Evolutionary conservation across 2,888 invertebrate species (phyloP), one percentile per base, ranked within the genome.

Genomic region (Hirtodrosophila trivittata): DNA sequence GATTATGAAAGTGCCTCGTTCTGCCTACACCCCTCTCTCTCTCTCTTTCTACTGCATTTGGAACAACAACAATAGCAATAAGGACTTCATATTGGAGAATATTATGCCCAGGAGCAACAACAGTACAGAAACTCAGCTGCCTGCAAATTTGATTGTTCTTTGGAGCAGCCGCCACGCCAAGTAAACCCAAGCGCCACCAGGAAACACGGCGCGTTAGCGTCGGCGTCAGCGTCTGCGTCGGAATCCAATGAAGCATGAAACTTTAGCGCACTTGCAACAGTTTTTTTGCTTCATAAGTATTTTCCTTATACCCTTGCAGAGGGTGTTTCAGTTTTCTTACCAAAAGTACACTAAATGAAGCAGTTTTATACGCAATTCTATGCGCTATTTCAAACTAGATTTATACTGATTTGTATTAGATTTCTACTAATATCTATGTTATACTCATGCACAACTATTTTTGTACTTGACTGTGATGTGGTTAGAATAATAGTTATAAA

Each of bases 131-230:
- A 64, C 69, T 69, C 75, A 82, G 77, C 83, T 77, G 75, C 63
- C 68, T 85, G 83, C 73, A 85, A 85, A 85, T 85, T 83, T 80
- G 80, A 83, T 85, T 85, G 86, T 83, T 83, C 83, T 83, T 21
- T 77, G 70, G 46, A 77, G 58, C 58, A 43, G 57, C 32, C 30
- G 28, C 49, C 32, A 30, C 41, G 50, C 59, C 57, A 64, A 46
- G 35, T 43, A 56, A 58, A 37, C 39, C 39, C 47, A 28, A 25
- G 18, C 35, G 21, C 9, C 9, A n/a, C 9, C 41, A 21, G 42
- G 14, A 42, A 49, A 43, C 14, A 10, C 25, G 28, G 30, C 9
- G 28, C 28, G 28, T 28, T n/a, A 9, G 28, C 21, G 32, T 43
- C 25, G 30, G 47, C 52, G 35, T 47, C 26, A 57, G 41, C 30